A percentile compares a stretch with the other conserved stretches of the same genome.
Conservation (phyloP, 2,888 invertebrate genomes). For the Buathra laborator region DNA sequence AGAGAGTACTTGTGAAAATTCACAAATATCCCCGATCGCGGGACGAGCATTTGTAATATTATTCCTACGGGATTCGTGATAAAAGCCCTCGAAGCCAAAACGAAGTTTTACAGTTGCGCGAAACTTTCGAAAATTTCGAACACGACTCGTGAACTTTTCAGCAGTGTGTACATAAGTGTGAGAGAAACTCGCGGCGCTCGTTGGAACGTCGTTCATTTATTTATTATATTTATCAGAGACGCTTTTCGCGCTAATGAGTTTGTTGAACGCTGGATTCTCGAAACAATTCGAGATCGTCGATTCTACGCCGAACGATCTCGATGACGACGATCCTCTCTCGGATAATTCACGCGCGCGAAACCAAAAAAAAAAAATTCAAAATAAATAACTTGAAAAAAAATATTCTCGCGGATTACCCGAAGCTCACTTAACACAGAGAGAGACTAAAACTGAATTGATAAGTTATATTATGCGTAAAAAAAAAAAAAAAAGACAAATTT, state of each 20-base stretch:
- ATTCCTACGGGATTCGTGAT: neutral
- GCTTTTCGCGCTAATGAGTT: slow-evolving; percentile 17
- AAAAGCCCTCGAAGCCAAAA: neutral
- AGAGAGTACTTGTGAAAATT: slow-evolving; percentile 84
- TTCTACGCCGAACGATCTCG: neutral
- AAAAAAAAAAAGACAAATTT: slow-evolving; percentile 40
- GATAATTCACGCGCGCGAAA: neutral
- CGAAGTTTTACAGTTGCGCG: neutral
- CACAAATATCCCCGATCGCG: slow-evolving; percentile 42
- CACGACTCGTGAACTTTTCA: neutral
- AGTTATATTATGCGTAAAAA: slow-evolving; percentile 13
- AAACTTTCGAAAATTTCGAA: neutral
- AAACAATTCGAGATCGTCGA: neutral
- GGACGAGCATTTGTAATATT: neutral
- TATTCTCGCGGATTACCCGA: neutral
- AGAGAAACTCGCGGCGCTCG: slow-evolving; percentile 1
- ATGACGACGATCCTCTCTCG: slow-evolving; percentile 16
- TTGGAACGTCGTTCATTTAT: neutral
- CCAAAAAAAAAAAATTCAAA: no score
- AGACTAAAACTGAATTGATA: slow-evolving; percentile 43
- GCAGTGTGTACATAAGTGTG: slow-evolving; percentile 39
- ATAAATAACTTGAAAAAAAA: neutral
- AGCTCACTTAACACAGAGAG: slow-evolving; percentile 40
- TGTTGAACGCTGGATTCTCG: slow-evolving; percentile 15
- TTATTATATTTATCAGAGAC: slow-evolving; percentile 11